phyloP scores from a whole-genome alignment of 2,888 invertebrate genomes.

The Orthosia gracilis region DNA sequence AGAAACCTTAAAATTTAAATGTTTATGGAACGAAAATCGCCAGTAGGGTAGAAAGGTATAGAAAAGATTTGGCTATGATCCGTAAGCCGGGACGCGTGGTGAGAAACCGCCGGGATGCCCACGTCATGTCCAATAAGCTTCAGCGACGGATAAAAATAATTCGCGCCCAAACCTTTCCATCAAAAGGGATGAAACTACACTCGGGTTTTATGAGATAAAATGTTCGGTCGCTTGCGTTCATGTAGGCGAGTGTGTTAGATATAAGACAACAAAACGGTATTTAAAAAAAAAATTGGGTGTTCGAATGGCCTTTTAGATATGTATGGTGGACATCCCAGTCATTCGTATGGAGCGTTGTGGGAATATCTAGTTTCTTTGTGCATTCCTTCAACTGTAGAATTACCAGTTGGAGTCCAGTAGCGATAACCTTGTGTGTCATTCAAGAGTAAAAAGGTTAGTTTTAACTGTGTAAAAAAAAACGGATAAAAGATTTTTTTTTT shows the following conservation, averaged over 20 bases:
- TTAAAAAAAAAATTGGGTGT: not conserved
- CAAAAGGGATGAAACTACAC: conserved; percentile 76
- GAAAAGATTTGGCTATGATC: conserved; percentile 53
- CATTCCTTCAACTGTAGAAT: too few relatives aligned
- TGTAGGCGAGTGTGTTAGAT: not conserved
- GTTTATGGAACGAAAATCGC: conserved; percentile 35
- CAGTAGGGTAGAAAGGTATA: conserved; percentile 19
- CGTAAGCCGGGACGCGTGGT: conserved; percentile 49
- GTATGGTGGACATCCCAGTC: too few relatives aligned
- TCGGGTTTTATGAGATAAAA: conserved; percentile 73
- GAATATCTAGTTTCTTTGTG: too few relatives aligned
- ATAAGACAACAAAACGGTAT: conserved; percentile 6
- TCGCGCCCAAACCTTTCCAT: conserved; percentile 74
- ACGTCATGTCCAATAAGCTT: conserved; percentile 68
- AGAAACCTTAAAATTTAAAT: conserved; percentile 26
- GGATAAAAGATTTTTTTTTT: too few relatives aligned
- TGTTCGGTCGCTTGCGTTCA: conserved; percentile 23
- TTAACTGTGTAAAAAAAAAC: too few relatives aligned
- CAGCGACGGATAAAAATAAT: conserved; percentile 74
- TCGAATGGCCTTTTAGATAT: not conserved
- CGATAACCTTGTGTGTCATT: too few relatives aligned
- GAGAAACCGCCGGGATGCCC: conserved; percentile 67
- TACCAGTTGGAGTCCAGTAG: too few relatives aligned
- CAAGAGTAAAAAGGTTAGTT: too few relatives aligned
- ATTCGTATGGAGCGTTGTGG: too few relatives aligned